Percentiles rank a stretch among this genome's conserved stretches.
These are phyloP conservation scores for Petrolisthes cinctipes DNA, from an alignment of 2,888 invertebrate genomes.

Conservation along the genomic window DNA sequence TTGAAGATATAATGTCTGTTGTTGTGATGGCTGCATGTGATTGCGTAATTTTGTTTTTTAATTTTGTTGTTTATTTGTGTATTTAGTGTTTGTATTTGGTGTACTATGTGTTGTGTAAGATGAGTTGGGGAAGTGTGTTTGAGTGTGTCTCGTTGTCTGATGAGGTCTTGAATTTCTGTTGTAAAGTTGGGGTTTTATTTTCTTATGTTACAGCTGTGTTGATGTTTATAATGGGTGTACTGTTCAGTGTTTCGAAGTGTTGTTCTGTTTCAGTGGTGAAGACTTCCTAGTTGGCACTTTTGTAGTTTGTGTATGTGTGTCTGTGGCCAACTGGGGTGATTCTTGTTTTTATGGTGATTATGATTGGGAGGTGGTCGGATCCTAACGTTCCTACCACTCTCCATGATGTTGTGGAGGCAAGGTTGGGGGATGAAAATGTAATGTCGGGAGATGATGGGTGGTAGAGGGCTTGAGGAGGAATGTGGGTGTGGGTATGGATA, in stretches of 20 bases:
- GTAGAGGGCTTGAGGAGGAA: too few relatives aligned
- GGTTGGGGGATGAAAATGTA: neutral
- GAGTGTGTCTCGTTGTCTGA: too few relatives aligned
- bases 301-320: constrained; percentile 37
- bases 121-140: too few relatives aligned
- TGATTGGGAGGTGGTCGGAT: constrained; percentile 19
- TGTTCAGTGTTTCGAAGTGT: too few relatives aligned
- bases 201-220: constrained; percentile 26
- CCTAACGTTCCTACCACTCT: constrained; percentile 20
- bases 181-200: constrained; percentile 38
- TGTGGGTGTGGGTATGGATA: too few relatives aligned
- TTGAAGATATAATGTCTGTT: neutral
- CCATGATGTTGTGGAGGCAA: constrained; percentile 27
- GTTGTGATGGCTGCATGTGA: too few relatives aligned
- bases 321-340: constrained; percentile 24
- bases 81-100: too few relatives aligned
- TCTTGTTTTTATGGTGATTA: constrained; percentile 34
- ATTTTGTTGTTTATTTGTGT: constrained; percentile 33
- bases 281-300: constrained; percentile 26
- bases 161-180: too few relatives aligned
- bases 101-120: too few relatives aligned
- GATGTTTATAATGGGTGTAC: constrained; percentile 28
- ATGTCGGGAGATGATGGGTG: constrained; percentile 28
- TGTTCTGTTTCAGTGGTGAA: constrained; percentile 35
- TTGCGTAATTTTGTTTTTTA: too few relatives aligned